phyloP scores from a whole-genome alignment of 2,888 invertebrate species.

The Polyploca ridens region DNA sequence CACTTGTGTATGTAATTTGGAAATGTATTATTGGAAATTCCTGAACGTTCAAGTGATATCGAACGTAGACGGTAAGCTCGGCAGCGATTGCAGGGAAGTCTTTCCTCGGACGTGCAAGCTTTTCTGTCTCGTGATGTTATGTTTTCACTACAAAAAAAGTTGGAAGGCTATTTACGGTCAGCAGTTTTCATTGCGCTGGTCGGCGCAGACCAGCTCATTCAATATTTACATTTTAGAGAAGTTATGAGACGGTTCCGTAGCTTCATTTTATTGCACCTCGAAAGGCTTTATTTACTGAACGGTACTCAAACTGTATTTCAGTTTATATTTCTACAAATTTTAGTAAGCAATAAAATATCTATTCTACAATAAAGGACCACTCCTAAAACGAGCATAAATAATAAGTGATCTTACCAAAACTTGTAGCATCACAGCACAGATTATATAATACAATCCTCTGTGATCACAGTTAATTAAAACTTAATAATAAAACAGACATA shows the following conservation, averaged over 20 bases:
- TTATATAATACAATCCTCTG: no score
- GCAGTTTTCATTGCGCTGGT: conserved; percentile 1
- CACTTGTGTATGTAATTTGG: conserved; percentile 28
- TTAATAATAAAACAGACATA: background rate
- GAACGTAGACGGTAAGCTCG: conserved; percentile 69
- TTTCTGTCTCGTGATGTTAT: conserved; percentile 46
- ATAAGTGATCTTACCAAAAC: background rate
- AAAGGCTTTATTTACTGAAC: background rate
- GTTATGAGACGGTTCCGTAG: conserved; percentile 1
- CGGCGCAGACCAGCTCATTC: conserved; percentile 1
- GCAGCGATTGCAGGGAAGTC: conserved; percentile 71
- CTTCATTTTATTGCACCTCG: background rate
- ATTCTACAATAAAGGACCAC: background rate
- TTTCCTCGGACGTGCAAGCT: conserved; percentile 61
- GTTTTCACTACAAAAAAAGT: conserved; percentile 37
- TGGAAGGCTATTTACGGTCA: conserved; percentile 12
- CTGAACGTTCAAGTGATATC: conserved; percentile 72
- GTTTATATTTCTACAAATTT: background rate
- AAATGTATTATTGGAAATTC: conserved; percentile 79
- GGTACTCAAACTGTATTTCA: background rate
- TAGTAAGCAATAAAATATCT: background rate
- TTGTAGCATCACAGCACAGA: background rate
- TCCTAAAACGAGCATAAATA: background rate
- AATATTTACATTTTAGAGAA: conserved; percentile 6
- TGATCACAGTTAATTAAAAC: background rate